Percentiles rank a stretch among this genome's conserved stretches.
These are phyloP conservation scores for Pygmarrhopalites habei DNA, from an alignment of 1,140 invertebrate species.

Conservation along the genomic window DNA sequence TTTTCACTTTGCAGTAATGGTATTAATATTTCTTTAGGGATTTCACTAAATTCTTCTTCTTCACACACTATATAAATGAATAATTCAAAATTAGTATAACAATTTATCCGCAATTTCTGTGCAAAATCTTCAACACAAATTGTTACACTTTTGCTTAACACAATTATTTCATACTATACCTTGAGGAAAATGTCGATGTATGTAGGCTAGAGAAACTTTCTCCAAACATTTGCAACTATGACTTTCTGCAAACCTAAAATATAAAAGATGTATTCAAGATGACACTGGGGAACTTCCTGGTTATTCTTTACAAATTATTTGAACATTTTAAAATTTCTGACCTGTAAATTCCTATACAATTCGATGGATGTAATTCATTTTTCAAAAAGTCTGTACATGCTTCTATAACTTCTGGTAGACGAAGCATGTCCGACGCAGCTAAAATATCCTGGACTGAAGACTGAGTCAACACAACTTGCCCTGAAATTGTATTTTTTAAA, in stretches of 20 bases:
- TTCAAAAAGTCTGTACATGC: constrained; percentile 82
- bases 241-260: constrained; percentile 75
- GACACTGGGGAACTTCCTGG: no score
- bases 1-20: constrained; percentile 78
- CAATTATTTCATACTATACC: no score
- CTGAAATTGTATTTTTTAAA: constrained; percentile 41
- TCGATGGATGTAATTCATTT: constrained; percentile 77
- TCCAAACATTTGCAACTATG: constrained; percentile 77
- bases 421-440: constrained; percentile 85
- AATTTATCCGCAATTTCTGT: no score
- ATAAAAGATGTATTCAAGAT: no score
- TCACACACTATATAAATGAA: no score
- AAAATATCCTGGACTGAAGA: constrained; percentile 83
- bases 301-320: no score
- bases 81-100: no score
- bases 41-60: constrained; percentile 77
- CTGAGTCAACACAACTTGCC: constrained; percentile 52
- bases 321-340: no score
- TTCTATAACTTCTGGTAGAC: constrained; percentile 74
- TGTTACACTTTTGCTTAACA: no score
- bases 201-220: constrained; percentile 71
- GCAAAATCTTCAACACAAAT: no score
- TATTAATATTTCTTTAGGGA: constrained; percentile 71
- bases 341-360: constrained; percentile 77
- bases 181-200: constrained; percentile 80